Evolutionary conservation across 2,797 vertebrate species (phyloP), one percentile per base, ranked within the genome.

Genomic region (Amazona finschi): DNA sequence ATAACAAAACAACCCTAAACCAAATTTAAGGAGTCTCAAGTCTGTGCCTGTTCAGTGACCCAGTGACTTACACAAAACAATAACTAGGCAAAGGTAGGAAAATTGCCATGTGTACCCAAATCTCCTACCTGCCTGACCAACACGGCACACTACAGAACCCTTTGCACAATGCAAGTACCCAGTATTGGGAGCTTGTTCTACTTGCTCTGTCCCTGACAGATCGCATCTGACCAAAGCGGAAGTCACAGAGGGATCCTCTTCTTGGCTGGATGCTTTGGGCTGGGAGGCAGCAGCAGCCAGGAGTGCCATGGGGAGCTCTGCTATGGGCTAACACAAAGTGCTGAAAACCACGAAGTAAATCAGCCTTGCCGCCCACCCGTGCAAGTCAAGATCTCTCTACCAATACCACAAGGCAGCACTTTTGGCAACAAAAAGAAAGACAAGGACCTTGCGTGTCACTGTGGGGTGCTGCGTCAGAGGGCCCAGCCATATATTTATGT

Each of bases 401-500:
- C 16, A 6, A 46, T 43, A 69, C 14, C 49, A 71, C 18, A 70
- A 36, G 46, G 58, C 36, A 67, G 31, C 3, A 6, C 20, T 71
- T 90, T 72, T 28, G 31, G 41, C 30, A 44, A 53, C 4, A 10
- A 49, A 49, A 49, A 15, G 47, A 49, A 49, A 25, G 10, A 31
- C 33, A 87, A 71, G 33, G 36, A 74, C 16, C 6, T 25, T 22
- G 15, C 2, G 3, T 0, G 1, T 20, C 64, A 24, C 39, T 44
- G 6, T 6, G 13, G 12, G 64, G 22, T 9, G 39, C 30, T 17
- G 12, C 22, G 30, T 15, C 44, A 61, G 61, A 57, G 27, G 75
- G 65, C 3, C 2, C 30, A 81, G 19, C 1, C 13, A 3, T 6
- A 0, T 33, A 64, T 33, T 74, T 38, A 60, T 1, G 3, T 7